Base-by-base conservation (phyloP, 2,113 vertebrate genomes). In the Paradisaea rubra region DNA sequence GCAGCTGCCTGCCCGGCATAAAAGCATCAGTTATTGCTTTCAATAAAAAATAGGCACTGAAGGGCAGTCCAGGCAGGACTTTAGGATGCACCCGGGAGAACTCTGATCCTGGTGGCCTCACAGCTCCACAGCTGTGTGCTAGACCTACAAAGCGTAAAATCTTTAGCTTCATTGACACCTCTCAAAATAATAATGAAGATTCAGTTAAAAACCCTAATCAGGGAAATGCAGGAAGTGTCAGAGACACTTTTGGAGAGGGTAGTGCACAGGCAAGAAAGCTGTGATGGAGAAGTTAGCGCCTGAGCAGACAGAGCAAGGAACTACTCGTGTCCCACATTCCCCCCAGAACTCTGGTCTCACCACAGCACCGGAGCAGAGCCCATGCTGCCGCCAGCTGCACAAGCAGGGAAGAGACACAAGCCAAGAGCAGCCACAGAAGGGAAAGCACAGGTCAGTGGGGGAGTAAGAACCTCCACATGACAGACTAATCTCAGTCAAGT, bases 401-500 rank as follows among this genome's bases (percentile, higher is more conserved):
- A 41, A 35, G 30, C 68, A 66, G 66, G 66, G 63, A n/a, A 80
- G 23, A 69, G 45, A 25, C 50, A 65, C 15, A 6, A 81, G 63
- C 20, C 74, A 72, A 44, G 47, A 69, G 82, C 52, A 60, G 68
- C 17, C 2, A 0, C 57, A 73, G 74, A 31, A 79, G 69, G 82
- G 71, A 73, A 87, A 77, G 71, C 81, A 73, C 47, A 79, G 94
- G 91, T 90, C 91, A 84, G 92, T 19, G 14, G 64, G 30, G 60
- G 54, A 69, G 52, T 88, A 93, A 95, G 79, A 93, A 93, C 76
- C 82, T 86, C 94, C 94, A 4, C 88, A 83, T 94, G 91, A 95
- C 89, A 79, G 45, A 45, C 89, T 95, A 94, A 94, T 95, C 91
- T 81, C 81, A 79, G 87, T 95, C 94, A 91, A 94, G 91, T 89